phyloP scores from a whole-genome alignment of 2,888 invertebrate species.

The Podabrus alpinus region DNA sequence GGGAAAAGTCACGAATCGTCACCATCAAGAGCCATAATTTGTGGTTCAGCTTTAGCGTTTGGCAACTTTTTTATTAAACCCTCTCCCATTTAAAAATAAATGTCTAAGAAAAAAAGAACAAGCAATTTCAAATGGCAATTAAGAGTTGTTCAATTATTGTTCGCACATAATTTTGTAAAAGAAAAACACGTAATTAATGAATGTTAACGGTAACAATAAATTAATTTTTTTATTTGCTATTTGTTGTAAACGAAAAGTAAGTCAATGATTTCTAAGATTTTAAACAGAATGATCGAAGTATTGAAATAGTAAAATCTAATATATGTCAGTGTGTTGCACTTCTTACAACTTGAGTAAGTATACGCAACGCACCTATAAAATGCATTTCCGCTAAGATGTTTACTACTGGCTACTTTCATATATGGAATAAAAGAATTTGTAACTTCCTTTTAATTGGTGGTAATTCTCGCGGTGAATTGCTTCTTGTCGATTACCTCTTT shows the following conservation, averaged over 20 bases:
- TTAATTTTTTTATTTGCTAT: neutral
- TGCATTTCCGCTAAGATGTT: slow-evolving; percentile 41
- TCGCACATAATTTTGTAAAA: neutral
- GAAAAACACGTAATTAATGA: neutral
- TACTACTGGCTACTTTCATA: slow-evolving; percentile 12
- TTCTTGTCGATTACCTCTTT: neutral
- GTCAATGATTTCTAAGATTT: slow-evolving; percentile 47
- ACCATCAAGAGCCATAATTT: too few relatives aligned
- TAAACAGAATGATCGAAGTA: slow-evolving; percentile 32
- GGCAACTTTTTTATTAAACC: too few relatives aligned
- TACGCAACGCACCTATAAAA: slow-evolving; percentile 34
- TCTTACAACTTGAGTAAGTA: slow-evolving; percentile 34
- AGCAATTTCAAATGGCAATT: neutral
- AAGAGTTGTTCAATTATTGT: neutral
- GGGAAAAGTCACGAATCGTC: too few relatives aligned
- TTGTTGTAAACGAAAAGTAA: slow-evolving; percentile 40
- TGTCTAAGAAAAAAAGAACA: too few relatives aligned
- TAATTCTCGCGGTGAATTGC: neutral
- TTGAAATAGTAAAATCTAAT: slow-evolving; percentile 42
- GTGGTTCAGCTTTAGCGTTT: too few relatives aligned
- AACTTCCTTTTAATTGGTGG: neutral
- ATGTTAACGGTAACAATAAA: neutral
- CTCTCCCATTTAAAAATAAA: too few relatives aligned
- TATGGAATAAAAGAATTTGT: slow-evolving; percentile 3
- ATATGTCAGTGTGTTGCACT: slow-evolving; percentile 51